Evolutionary conservation across 2,113 vertebrate species (phyloP).

Genomic region (Gadus chalcogrammus): DNA sequence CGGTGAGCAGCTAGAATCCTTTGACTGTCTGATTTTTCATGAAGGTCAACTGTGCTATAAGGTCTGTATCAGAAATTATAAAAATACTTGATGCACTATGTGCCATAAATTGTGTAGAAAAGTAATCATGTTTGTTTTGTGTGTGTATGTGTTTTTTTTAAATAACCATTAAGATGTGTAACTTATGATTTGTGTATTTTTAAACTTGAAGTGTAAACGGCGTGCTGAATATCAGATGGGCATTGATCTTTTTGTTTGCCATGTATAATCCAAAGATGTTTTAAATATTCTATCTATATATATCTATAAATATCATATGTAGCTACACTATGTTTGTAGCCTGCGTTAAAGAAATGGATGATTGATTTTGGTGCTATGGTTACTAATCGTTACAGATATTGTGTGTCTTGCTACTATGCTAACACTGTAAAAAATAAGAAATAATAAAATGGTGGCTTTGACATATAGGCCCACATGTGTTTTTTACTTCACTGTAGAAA

Average conservation of each 20-base stretch:
- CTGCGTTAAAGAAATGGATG: constrained; percentile 52
- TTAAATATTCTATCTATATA: constrained; percentile 41
- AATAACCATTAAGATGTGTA: constrained; percentile 67
- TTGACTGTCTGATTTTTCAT: constrained; percentile 57
- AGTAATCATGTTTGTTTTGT: constrained; percentile 45
- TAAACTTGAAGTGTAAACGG: constrained; percentile 76
- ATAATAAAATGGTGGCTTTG: constrained; percentile 59
- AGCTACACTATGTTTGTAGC: constrained; percentile 55
- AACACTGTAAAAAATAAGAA: constrained; percentile 56
- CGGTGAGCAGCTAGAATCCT: constrained; percentile 72
- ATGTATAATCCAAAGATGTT: constrained; percentile 76
- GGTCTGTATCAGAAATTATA: constrained; percentile 89
- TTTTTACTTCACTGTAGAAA: not conserved
- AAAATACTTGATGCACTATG: constrained; percentile 87
- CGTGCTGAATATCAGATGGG: constrained; percentile 60
- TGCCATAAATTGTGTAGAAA: constrained; percentile 77
- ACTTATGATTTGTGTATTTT: constrained; percentile 68
- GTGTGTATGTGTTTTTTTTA: constrained; percentile 31
- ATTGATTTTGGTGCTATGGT: constrained; percentile 70
- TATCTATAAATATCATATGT: constrained; percentile 36
- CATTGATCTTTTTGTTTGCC: constrained; percentile 60
- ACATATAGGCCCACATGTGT: constrained; percentile 8
- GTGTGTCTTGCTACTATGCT: constrained; percentile 64
- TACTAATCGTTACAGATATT: constrained; percentile 56
- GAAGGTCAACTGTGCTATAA: constrained; percentile 75